Base-by-base conservation (phyloP, 2,888 invertebrate species). In the Mesoligia furuncula region DNA sequence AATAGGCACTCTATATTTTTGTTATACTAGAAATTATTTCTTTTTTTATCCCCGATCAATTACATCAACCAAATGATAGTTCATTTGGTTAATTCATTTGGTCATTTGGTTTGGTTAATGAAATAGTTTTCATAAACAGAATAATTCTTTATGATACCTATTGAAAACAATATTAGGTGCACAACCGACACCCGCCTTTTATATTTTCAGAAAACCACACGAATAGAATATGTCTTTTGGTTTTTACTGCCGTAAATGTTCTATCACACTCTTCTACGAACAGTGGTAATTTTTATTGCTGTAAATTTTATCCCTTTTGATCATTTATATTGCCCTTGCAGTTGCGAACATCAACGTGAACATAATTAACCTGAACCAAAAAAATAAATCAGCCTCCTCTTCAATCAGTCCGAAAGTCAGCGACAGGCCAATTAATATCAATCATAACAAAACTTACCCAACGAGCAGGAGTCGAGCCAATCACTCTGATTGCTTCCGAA, bases 391-490 rank as follows among this genome's bases (percentile, higher is more conserved):
- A 20, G 8, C 3, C n/a, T 51, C 13, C 15, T n/a, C 51, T 79
- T 27, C 17, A 61, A 54, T 20, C 13, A 69, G 15, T 39, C 42
- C 24, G 7, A 2, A 69, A 51, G 15, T 72, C 20, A 36, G 17
- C 24, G 45, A 65, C 69, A 75, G n/a, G 61, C 17, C 24, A n/a
- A 70, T 61, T 27, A 51, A 71, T 73, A 72, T 68, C 27, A 59
- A 57, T 65, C 59, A 65, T 24, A 65, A 17, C 48, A 64, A 64
- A 36, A 36, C 31, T 72, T n/a, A 24, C 36, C 68, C 31, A 71
- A 59, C 15, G 59, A 81, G 1, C 68, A 71, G 11, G 11, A 78
- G 36, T 36, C 31, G 5, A 27, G 42, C 62, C 27, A 70, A 62
- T 64, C 62, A 39, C 24, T 36, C 61, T 39, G 17, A 59, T 73